Evolutionary conservation across 2,888 invertebrate genomes (phyloP).

Genomic region (Nasonovia ribisnigri): DNA sequence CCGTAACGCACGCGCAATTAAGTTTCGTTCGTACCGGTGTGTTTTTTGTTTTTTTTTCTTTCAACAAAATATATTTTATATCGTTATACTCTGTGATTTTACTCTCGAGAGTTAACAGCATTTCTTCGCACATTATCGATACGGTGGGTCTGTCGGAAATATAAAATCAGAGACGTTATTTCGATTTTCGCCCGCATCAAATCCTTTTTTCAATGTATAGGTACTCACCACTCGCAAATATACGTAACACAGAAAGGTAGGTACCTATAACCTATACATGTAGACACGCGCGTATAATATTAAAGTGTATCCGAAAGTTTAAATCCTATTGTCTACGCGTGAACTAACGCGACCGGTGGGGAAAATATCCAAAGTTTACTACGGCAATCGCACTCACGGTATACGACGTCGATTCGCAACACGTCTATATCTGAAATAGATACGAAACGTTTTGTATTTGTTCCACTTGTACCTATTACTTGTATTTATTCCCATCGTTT

Average conservation of each 20-base stretch:
- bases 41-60: background rate
- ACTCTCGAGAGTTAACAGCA: background rate
- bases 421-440: background rate
- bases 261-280: background rate
- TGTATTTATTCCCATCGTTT: background rate
- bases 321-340: background rate
- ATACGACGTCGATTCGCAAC: background rate
- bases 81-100: background rate
- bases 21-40: background rate
- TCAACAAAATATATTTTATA: background rate
- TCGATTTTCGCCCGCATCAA: background rate
- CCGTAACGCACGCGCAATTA: background rate
- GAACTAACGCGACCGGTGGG: background rate
- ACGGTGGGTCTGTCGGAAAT: background rate
- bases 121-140: background rate
- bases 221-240: background rate
- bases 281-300: background rate
- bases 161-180: background rate
- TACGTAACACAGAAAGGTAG: too few species aligned
- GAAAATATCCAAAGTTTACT: background rate
- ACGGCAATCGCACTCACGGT: background rate
- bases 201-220: background rate
- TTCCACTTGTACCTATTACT: background rate
- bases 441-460: background rate
- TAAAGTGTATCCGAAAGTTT: background rate